Base-by-base conservation (phyloP, 2,888 invertebrate genomes). In the Panzeria rudis region DNA sequence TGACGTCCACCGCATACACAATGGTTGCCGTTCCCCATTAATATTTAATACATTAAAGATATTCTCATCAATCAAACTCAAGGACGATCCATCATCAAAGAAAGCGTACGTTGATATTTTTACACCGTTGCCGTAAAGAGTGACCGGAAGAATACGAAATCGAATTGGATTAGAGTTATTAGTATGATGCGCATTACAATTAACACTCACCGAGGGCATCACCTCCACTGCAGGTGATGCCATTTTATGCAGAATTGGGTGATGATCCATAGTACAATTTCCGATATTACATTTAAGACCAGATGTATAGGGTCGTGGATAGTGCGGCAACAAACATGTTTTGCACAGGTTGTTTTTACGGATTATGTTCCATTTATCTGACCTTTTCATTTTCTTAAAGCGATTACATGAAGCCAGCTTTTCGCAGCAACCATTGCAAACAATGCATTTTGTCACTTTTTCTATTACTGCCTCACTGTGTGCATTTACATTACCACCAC, bases 281-380 rank as follows among this genome's bases (percentile, higher is more conserved):
- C 7, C 7, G 7, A 32, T 32, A 32, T 32, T 32, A 7, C 35
- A 35, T 35, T 35, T 35, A 1, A 35, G 35, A 8, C 6, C 35
- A 8, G 35, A 35, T 7, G 8, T 35, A 35, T 9, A 35, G 9
- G 6, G 35, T 1, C 35, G 35, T 35, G 7, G 35, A 35, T 61
- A 59, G 47, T 86, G 82, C 9, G 71, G 20, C 17, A 80, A 59
- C 29, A 86, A 52, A 52, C 80, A 83, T 38, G 54, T 69, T 54
- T 75, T 77, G 56, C 84, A 84, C 25, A 83, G 50, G 20, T 81
- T 38, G 13, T 84, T 35, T 29, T 44, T 54, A 15, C 77, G 77
- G 23, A 83, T 75, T 44, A 47, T 38, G 64, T 68, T 44, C 77
- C 78, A 77, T 56, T 66, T 84, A 35, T 7, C 8, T 7, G 35